These are phyloP conservation scores for Chinchilla lanigera DNA, from an alignment of 2,113 vertebrate species.

Conservation along the genomic window DNA sequence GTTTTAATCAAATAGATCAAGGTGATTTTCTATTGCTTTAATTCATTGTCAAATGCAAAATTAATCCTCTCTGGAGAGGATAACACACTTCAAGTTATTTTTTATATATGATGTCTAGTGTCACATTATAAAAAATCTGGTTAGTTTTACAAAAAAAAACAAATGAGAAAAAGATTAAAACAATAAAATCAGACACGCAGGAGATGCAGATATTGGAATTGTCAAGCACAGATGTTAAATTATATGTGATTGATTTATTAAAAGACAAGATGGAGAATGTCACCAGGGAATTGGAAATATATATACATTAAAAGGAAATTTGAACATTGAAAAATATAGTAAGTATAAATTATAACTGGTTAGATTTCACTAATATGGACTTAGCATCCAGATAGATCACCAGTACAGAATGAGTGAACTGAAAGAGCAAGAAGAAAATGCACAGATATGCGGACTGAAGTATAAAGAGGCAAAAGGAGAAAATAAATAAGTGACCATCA, in stretches of 20 bases:
- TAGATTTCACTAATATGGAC: not conserved
- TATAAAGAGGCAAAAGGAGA: not conserved
- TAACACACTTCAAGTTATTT: not conserved
- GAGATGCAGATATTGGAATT: not conserved
- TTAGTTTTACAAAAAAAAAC: not conserved
- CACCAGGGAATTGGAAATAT: not conserved
- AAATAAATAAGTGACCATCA: not conserved
- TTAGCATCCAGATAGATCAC: too few relatives aligned
- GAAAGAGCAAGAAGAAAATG: not conserved
- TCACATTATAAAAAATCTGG: not conserved
- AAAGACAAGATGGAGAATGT: not conserved
- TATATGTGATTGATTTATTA: constrained; percentile 7
- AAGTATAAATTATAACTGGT: not conserved
- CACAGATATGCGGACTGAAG: not conserved
- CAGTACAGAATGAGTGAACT: not conserved
- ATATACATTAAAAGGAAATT: not conserved
- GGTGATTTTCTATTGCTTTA: not conserved
- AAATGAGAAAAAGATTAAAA: not conserved
- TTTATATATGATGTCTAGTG: not conserved
- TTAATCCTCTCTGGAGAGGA: not conserved
- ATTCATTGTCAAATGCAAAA: not conserved
- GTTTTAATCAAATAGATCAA: not conserved
- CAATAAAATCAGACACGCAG: not conserved
- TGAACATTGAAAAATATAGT: not conserved
- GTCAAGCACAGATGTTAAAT: not conserved